These are phyloP conservation scores for Riptortus pedestris DNA, from an alignment of 1,140 invertebrate genomes.

Conservation along the genomic window DNA sequence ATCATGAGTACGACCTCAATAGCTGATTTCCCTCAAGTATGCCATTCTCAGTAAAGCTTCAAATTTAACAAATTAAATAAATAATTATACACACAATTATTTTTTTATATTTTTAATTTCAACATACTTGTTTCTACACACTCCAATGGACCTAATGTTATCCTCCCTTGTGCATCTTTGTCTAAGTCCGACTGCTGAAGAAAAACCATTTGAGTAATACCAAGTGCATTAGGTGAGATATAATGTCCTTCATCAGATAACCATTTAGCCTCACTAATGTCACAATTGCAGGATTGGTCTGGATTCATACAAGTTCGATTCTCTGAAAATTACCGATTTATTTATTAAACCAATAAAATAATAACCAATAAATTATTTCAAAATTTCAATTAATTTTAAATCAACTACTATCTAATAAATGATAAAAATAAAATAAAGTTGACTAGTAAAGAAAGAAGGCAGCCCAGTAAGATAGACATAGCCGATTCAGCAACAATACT, in stretches of 20 bases:
- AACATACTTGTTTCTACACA: conserved; percentile 86
- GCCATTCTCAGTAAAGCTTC: no score
- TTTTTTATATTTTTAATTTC: not conserved
- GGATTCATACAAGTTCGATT: conserved; percentile 68
- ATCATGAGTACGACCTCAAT: no score
- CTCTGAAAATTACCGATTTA: conserved; percentile 39
- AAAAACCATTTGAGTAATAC: conserved; percentile 82
- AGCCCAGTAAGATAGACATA: no score
- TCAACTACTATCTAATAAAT: not conserved
- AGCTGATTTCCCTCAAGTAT: no score
- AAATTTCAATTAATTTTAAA: no score
- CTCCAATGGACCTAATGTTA: conserved; percentile 79
- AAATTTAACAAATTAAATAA: not conserved
- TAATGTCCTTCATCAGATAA: conserved; percentile 77
- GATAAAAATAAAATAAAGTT: no score
- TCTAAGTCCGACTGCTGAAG: conserved; percentile 72
- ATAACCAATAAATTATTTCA: conserved; percentile 14
- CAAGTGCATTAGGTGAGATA: conserved; percentile 63
- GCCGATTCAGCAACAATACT: no score
- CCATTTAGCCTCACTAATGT: conserved; percentile 69
- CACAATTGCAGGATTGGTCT: conserved; percentile 75
- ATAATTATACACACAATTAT: no score
- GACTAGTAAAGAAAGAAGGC: no score
- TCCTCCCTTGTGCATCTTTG: conserved; percentile 67
- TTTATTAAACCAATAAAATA: no score